A percentile compares a stretch with the other conserved stretches of the same genome.
Evolutionary conservation across 1,140 invertebrate species (phyloP).

Genomic region (Apocrypta bakeri): DNA sequence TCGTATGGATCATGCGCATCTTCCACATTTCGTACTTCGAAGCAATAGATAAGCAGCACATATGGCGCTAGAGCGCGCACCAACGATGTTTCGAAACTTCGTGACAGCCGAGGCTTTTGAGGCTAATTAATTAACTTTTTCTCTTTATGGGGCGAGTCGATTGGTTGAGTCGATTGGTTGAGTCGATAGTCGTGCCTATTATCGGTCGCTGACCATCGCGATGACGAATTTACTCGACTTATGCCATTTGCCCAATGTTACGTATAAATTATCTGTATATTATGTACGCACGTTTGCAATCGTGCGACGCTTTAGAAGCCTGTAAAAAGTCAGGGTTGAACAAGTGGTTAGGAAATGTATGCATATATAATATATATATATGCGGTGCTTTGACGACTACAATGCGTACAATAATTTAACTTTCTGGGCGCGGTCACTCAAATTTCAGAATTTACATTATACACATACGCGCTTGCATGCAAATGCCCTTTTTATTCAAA

Average conservation of each 20-base stretch:
- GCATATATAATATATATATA: neutral
- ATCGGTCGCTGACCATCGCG: slow-evolving; percentile 18
- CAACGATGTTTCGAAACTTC: slow-evolving; percentile 12
- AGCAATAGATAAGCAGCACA: neutral
- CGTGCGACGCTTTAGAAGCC: neutral
- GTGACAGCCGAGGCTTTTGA: slow-evolving; percentile 5
- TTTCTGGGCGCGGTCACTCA: slow-evolving; percentile 4
- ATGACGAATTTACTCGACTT: slow-evolving; percentile 30
- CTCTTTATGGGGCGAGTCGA: too few relatives aligned
- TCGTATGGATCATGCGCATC: neutral
- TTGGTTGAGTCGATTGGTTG: neutral
- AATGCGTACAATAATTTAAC: too few relatives aligned
- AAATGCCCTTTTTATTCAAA: too few relatives aligned
- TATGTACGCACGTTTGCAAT: neutral
- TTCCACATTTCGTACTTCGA: neutral
- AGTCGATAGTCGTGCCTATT: slow-evolving; percentile 16
- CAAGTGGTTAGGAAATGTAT: slow-evolving; percentile 14
- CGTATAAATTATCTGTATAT: neutral
- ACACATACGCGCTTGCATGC: too few relatives aligned
- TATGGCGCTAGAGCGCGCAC: slow-evolving; percentile 1
- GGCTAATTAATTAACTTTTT: slow-evolving; percentile 33
- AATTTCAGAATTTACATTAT: too few relatives aligned
- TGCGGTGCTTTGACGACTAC: neutral
- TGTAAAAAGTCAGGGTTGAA: neutral
- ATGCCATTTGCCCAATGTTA: neutral